Conservation (phyloP, 2,888 invertebrate species). For the Esperia sulphurella region DNA sequence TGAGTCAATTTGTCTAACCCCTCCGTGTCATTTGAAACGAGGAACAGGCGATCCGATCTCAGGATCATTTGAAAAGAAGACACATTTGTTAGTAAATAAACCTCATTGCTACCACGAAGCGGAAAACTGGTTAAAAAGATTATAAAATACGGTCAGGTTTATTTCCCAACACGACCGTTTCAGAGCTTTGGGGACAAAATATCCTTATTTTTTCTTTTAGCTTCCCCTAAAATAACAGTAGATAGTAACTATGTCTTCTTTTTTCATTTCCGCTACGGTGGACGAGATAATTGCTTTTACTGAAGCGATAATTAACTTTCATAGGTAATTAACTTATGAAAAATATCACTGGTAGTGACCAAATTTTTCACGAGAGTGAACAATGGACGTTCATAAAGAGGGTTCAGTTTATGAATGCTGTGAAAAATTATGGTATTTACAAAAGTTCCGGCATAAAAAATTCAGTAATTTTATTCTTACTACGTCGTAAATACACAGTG, state of each 20-base stretch:
- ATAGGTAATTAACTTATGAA: constrained; percentile 9
- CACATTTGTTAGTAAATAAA: too few relatives aligned
- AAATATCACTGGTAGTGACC: background rate
- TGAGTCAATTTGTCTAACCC: too few relatives aligned
- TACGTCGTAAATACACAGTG: too few relatives aligned
- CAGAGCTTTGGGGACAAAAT: background rate
- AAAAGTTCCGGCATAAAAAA: background rate
- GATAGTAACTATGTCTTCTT: constrained; percentile 1
- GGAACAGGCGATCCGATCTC: too few relatives aligned
- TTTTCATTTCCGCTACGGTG: constrained; percentile 3
- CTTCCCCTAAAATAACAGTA: constrained; percentile 1
- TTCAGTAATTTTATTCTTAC: too few relatives aligned
- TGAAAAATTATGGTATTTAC: background rate
- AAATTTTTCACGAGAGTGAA: background rate
- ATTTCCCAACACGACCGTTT: background rate
- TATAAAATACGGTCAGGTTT: too few relatives aligned
- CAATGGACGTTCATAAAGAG: background rate
- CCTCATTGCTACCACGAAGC: too few relatives aligned
- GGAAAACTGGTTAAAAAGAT: too few relatives aligned
- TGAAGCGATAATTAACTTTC: constrained; percentile 10
- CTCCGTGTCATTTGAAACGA: too few relatives aligned
- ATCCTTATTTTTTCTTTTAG: background rate
- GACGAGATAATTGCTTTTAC: constrained; percentile 8
- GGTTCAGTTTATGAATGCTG: background rate
- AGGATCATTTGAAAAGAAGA: too few relatives aligned